phyloP scores from a whole-genome alignment of 2,113 vertebrate species.

The Python bivittatus region DNA sequence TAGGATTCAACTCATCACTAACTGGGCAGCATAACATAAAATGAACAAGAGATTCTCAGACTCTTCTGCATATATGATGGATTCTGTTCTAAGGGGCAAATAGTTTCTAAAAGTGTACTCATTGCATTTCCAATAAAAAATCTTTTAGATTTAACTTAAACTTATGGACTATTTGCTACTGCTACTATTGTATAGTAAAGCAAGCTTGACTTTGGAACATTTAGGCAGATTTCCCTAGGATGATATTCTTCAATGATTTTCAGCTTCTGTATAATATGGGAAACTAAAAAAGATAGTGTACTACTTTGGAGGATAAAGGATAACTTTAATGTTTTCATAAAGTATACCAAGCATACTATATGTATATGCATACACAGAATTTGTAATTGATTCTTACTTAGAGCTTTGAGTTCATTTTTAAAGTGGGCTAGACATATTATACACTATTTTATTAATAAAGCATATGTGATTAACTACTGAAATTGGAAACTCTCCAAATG shows the following conservation, averaged over 20 bases:
- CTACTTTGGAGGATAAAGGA: conserved; percentile 44
- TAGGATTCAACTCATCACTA: no score
- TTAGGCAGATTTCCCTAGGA: conserved; percentile 51
- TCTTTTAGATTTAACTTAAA: conserved; percentile 72
- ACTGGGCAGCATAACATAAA: no score
- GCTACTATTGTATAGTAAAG: conserved; percentile 39
- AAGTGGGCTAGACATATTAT: no score
- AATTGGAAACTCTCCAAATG: conserved; percentile 19
- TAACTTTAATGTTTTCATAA: conserved; percentile 54
- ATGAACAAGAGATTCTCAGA: conserved; percentile 52
- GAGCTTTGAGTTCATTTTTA: conserved; percentile 26
- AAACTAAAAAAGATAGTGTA: conserved; percentile 26
- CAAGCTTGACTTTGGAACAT: conserved; percentile 62
- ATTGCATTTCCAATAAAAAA: conserved; percentile 61
- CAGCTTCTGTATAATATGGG: conserved; percentile 38
- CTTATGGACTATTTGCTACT: conserved; percentile 66
- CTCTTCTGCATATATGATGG: conserved; percentile 52
- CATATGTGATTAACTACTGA: neutral
- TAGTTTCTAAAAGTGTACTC: conserved; percentile 56
- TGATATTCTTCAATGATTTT: conserved; percentile 61
- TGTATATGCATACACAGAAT: conserved; percentile 33
- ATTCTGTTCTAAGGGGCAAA: conserved; percentile 64
- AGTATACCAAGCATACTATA: neutral
- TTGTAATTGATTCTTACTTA: conserved; percentile 46
- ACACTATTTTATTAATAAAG: neutral